Evolutionary conservation across 2,888 invertebrate genomes (phyloP), one percentile per base, ranked within the genome.

Genomic region (Drosophila formosana): DNA sequence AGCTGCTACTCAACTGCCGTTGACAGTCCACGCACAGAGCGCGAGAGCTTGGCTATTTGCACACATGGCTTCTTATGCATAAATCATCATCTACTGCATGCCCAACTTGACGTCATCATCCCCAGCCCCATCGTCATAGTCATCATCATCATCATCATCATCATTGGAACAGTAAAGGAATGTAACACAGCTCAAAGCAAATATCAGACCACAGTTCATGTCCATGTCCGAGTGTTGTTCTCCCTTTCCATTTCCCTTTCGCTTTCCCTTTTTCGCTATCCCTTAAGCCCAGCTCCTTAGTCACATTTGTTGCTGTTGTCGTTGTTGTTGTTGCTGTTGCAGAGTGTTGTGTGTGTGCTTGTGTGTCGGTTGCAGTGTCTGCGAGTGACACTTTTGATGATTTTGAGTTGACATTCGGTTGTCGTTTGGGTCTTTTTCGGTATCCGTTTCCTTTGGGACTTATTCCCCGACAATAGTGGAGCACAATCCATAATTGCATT

Each of bases 21-120:
- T 61, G 62, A 55, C 63, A 60, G 52, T 72, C 43, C 57, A 72
- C 67, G 78, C 64, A 75, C 60, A 34, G 49, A 51, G 25, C 39
- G 49, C 49, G 56, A 50, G 60, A 63, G 50, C 55, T 74, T n/a
- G 60, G 43, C 65, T 58, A 66, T 68, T 69, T 77, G 58, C 52
- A 67, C 74, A 78, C 70, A 78, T 78, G 78, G 61, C 69, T 56
- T 51, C 75, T 63, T 63, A 74, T 80, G 82, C 82, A 80, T 80
- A 80, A 80, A 82, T 80, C 79, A 80, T 82, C 65, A 62, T 81
- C 56, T 58, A 56, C 61, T 65, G 55, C 65, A 72, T 71, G 62
- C 41, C 64, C 65, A 71, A 49, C 60, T 47, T 58, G 46, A 69
- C 66, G 50, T 68, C 66, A 72, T 75, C 56, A 66, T 56, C 50